phyloP scores from a whole-genome alignment of 64 coral and sea anemone genomes.

The Acropora tenuis region DNA sequence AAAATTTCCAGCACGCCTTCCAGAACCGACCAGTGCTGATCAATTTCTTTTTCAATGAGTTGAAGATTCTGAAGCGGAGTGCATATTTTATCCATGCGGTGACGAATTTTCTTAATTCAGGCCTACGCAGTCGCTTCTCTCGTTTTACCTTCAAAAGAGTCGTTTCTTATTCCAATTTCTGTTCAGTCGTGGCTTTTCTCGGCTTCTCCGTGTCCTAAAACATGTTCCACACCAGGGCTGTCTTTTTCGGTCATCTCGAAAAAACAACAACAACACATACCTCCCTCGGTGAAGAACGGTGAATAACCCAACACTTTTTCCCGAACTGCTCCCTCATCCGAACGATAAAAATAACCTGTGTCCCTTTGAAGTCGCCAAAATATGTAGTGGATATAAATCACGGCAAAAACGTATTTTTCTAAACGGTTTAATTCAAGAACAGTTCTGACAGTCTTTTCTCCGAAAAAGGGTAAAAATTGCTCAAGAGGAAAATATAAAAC shows the following conservation, averaged over 20 bases:
- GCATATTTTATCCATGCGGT: conserved; percentile 32
- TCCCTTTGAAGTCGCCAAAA: background rate
- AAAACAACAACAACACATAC: background rate
- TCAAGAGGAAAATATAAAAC: background rate
- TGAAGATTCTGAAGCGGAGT: conserved; percentile 21
- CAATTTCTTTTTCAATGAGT: conserved; percentile 27
- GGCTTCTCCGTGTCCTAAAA: background rate
- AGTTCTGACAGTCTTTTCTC: too few species aligned
- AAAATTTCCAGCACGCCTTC: conserved; percentile 11
- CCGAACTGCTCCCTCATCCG: background rate
- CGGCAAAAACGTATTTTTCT: background rate
- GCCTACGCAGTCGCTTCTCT: conserved; percentile 8
- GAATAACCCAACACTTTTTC: background rate
- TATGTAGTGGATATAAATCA: background rate
- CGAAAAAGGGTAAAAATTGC: background rate
- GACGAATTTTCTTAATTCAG: conserved; percentile 26
- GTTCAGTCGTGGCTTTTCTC: background rate
- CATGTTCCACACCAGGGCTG: background rate
- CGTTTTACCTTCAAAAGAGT: background rate
- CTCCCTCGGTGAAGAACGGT: background rate
- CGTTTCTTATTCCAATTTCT: conserved; percentile 17
- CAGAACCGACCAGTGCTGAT: conserved; percentile 30
- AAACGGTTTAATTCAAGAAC: too few species aligned
- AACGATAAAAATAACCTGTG: background rate
- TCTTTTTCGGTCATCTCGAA: conserved; percentile 1